Evolutionary conservation across 2,113 vertebrate species (phyloP), one percentile per base, ranked within the genome.

Genomic region (Protobothrops mucrosquamatus): DNA sequence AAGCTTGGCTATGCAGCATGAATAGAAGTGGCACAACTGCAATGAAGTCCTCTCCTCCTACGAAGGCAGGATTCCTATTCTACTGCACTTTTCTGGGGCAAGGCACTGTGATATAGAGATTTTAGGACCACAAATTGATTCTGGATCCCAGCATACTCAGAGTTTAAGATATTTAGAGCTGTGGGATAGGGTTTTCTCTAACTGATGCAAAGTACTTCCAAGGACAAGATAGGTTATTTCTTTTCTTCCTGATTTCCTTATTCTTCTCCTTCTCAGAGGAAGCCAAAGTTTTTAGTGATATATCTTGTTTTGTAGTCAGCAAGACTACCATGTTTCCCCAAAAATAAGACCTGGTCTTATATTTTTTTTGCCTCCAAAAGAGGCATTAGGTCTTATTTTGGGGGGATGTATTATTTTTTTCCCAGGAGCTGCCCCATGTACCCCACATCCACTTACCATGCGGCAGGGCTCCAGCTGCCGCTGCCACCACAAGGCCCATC

Each of bases 1-100:
- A 64, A 95, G 11, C 22, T 95, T 90, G 91, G 26, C 89, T 91
- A 85, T 94, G 87, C 91, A 91, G 93, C 93, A 88, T 43, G 87
- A 94, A 90, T 90, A 56, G 93, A 96, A 85, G 91, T 93, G 69
- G 54, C 43, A 48, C 52, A 81, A 88, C 88, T 69, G 86, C 52
- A 2, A 9, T 23, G 90, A 39, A 22, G 89, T 14, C 81, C 23
- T 86, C 57, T 93, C 64, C 55, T 93, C 46, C 89, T 43, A 20
- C 0, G 0, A 0, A 0, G 29, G 90, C 55, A 95, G 91, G 93
- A 20, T 11, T 5, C 24, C 26, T 93, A 61, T 88, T 61, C 56
- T 93, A 43, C 14, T 0, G 2, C 48, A 54, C 23, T 87, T 90
- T 15, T 5, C 29, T 64, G n/a, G 34, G 52, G 61, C 23, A 64